These are phyloP conservation scores for Xylophagus ater DNA, from an alignment of 2,888 invertebrate genomes.

Conservation along the genomic window DNA sequence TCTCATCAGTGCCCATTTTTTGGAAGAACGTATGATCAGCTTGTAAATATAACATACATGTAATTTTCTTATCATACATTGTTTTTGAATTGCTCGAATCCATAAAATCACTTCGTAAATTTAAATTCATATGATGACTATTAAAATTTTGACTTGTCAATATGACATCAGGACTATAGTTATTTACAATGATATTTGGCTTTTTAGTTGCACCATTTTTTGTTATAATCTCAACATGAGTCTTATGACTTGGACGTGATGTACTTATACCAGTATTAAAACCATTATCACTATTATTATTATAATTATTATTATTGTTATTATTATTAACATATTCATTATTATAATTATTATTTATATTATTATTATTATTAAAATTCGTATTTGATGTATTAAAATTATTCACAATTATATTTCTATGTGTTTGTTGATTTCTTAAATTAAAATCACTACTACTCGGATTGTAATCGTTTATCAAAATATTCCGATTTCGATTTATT, in stretches of 20 bases:
- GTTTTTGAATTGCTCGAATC: slow-evolving; percentile 25
- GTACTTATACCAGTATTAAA: slow-evolving; percentile 16
- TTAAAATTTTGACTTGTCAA: slow-evolving; percentile 21
- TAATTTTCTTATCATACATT: slow-evolving; percentile 66
- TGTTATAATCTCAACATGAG: slow-evolving; percentile 54
- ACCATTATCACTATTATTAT: slow-evolving; percentile 21
- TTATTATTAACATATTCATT: slow-evolving; percentile 8
- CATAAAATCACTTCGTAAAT: slow-evolving; percentile 16
- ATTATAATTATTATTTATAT: slow-evolving; percentile 14
- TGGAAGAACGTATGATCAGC: slow-evolving; percentile 95
- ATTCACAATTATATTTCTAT: slow-evolving; percentile 18
- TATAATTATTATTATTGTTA: slow-evolving; percentile 9
- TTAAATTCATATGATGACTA: slow-evolving; percentile 18
- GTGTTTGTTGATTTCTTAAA: slow-evolving; percentile 16
- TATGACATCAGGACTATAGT: slow-evolving; percentile 40
- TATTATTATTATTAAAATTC: slow-evolving; percentile 15
- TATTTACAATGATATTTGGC: slow-evolving; percentile 52
- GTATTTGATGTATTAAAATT: slow-evolving; percentile 17
- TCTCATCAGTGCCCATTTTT: slow-evolving; percentile 86
- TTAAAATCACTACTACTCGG: slow-evolving; percentile 25
- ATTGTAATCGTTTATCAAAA: slow-evolving; percentile 38
- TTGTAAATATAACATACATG: slow-evolving; percentile 90
- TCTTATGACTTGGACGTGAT: slow-evolving; percentile 53
- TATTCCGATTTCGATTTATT: slow-evolving; percentile 33
- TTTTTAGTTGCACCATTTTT: slow-evolving; percentile 54